Percentiles rank a stretch among this genome's conserved stretches.
These are phyloP conservation scores for Pycnonotus jocosus DNA, from an alignment of 2,113 vertebrate species.

Conservation along the genomic window DNA sequence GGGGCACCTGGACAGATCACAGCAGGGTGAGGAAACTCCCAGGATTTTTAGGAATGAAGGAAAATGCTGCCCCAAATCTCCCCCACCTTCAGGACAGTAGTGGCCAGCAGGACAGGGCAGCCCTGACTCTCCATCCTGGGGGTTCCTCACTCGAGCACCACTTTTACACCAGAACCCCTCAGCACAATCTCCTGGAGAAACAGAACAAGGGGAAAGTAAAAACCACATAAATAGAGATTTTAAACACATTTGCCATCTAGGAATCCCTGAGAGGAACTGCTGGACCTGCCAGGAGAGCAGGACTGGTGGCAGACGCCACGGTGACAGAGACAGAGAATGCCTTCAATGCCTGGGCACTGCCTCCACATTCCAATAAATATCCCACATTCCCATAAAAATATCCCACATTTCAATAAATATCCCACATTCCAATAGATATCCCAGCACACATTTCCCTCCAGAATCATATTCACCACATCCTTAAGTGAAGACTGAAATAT, in stretches of 20 bases:
- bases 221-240: accelerated
- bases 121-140: slow-evolving; percentile 74
- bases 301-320: neutral
- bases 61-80: neutral
- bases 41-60: accelerated
- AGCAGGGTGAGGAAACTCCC: neutral
- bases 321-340: neutral
- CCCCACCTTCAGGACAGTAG: slow-evolving; percentile 84
- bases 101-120: slow-evolving; percentile 79
- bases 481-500: accelerated
- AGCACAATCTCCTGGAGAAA: slow-evolving; percentile 76
- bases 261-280: neutral
- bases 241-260: neutral
- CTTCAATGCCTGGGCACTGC: neutral
- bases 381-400: neutral
- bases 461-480: neutral
- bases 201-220: accelerated
- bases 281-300: neutral
- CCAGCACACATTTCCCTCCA: neutral
- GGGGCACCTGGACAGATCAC: slow-evolving; percentile 61
- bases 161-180: slow-evolving; percentile 85
- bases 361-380: neutral
- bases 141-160: slow-evolving; percentile 72
- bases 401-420: neutral
- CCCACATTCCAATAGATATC: neutral